Evolutionary conservation across 1,140 invertebrate species (phyloP).

Genomic region (Drosophila littoralis): DNA sequence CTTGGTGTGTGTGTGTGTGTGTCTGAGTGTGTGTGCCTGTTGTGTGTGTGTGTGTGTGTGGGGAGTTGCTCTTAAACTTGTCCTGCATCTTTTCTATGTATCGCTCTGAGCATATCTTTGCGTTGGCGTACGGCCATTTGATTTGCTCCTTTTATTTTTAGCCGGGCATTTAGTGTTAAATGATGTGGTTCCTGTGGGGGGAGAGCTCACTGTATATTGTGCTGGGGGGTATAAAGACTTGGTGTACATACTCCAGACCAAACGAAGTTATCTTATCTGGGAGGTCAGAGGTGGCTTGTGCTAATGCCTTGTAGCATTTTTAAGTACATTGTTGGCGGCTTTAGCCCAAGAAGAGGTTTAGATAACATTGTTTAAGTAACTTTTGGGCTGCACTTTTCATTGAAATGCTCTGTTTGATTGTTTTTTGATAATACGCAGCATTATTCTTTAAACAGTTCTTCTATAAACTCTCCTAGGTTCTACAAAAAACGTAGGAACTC

Average conservation of each 20-base stretch:
- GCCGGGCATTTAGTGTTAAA: constrained; percentile 42
- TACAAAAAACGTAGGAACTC: too few species aligned
- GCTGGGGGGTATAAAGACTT: neutral
- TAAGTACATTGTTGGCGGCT: neutral
- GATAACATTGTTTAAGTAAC: neutral
- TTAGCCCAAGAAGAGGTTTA: neutral
- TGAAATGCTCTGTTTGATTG: neutral
- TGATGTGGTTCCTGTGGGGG: constrained; percentile 30
- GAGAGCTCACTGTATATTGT: constrained; percentile 6
- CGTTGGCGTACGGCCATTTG: constrained; percentile 68
- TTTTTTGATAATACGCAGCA: too few species aligned
- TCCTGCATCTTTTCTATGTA: constrained; percentile 79
- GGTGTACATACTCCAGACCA: neutral
- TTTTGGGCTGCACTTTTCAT: neutral
- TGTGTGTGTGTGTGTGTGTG: constrained; percentile 42
- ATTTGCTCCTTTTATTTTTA: constrained; percentile 79
- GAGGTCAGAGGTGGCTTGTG: constrained; percentile 5
- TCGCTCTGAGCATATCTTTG: constrained; percentile 50
- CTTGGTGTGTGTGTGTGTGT: constrained; percentile 13
- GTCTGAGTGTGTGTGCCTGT: constrained; percentile 2
- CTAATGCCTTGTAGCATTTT: neutral
- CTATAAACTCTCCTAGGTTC: too few species aligned
- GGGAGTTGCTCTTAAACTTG: constrained; percentile 79
- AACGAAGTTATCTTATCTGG: constrained; percentile 4
- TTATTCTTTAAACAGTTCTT: too few species aligned